phyloP scores from a whole-genome alignment of 2,113 vertebrate species.

The Nestor notabilis region DNA sequence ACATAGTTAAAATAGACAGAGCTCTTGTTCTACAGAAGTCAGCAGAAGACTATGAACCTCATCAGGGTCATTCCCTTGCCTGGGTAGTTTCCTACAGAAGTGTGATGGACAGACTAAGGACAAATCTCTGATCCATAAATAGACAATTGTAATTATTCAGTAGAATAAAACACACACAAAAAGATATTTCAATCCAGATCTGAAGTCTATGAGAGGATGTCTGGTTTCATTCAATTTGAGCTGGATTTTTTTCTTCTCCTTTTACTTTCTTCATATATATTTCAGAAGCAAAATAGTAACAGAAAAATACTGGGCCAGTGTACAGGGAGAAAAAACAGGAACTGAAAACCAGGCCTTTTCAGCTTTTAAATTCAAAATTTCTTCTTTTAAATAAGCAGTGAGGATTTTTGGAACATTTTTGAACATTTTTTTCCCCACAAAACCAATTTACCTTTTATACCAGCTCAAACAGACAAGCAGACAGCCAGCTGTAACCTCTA shows the following conservation, averaged over 20 bases:
- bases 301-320: rapidly evolving
- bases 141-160: neutral
- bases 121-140: neutral
- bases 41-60: neutral
- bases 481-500: neutral
- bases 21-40: neutral
- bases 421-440: neutral
- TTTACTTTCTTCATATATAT: neutral
- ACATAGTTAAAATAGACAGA: neutral
- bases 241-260: neutral
- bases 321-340: neutral
- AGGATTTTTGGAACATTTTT: neutral
- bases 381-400: neutral
- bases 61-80: neutral
- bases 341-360: neutral
- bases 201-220: neutral
- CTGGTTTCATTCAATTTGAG: neutral
- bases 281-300: neutral
- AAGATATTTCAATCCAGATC: neutral
- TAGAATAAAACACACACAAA: neutral
- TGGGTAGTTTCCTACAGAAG: neutral
- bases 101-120: neutral
- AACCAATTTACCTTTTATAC: neutral
- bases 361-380: neutral
- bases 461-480: neutral